phyloP scores from a whole-genome alignment of 2,113 vertebrate species.

The Nesogale talazaci region DNA sequence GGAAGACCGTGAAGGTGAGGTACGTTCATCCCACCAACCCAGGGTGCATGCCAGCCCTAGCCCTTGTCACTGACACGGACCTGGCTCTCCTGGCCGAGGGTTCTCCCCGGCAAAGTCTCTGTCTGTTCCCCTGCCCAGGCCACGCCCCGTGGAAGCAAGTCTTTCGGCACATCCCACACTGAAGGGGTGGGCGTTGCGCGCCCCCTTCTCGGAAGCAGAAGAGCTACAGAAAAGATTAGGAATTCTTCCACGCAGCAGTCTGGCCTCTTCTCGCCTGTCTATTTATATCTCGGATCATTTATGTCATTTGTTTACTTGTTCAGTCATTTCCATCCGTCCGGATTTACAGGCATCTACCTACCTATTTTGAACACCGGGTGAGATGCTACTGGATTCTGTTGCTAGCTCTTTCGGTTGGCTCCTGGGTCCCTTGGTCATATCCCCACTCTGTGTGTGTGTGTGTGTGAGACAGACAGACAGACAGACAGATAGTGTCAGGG shows the following conservation, averaged over 20 bases:
- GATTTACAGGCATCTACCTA: not conserved
- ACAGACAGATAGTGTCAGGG: no score
- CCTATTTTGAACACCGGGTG: not conserved
- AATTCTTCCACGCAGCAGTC: not conserved
- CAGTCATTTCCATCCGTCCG: not conserved
- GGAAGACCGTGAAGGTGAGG: not conserved
- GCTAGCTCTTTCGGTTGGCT: not conserved
- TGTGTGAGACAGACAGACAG: no score
- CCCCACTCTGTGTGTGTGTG: not conserved
- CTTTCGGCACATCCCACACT: not conserved
- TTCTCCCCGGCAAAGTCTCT: not conserved
- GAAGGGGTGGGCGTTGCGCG: not conserved
- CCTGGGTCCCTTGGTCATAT: not conserved
- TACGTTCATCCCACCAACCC: not conserved
- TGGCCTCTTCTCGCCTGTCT: not conserved
- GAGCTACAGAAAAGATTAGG: not conserved
- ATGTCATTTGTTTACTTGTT: not conserved
- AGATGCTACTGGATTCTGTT: not conserved
- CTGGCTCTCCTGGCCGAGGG: no score
- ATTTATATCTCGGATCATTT: not conserved
- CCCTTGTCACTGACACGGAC: no score
- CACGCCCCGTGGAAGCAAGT: not conserved
- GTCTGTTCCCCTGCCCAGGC: fast-evolving
- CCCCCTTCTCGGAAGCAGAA: no score
- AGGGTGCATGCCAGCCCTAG: no score